These are phyloP conservation scores for Chrysolina haemoptera DNA, from an alignment of 2,888 invertebrate species.

Conservation along the genomic window DNA sequence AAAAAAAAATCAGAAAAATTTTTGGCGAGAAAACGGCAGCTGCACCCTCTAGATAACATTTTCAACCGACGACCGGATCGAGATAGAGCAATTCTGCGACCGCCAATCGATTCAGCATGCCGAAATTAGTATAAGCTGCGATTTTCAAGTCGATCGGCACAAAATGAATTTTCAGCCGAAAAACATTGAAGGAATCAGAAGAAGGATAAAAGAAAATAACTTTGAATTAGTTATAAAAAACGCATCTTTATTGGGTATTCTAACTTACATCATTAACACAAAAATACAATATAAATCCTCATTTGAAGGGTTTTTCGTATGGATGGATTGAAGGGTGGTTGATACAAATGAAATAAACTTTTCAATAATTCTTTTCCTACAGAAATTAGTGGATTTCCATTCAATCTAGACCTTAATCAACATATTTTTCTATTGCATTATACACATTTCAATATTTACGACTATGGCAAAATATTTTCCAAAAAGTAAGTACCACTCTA, in stretches of 20 bases:
- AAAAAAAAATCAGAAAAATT: too few species aligned
- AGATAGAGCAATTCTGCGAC: too few species aligned
- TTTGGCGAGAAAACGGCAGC: too few species aligned
- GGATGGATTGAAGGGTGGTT: not conserved
- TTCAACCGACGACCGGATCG: too few species aligned
- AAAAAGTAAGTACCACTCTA: not conserved
- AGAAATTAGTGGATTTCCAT: too few species aligned
- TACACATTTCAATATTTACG: not conserved
- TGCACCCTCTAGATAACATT: too few species aligned
- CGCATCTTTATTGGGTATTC: not conserved
- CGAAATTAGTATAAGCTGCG: too few species aligned
- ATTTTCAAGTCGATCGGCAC: too few species aligned
- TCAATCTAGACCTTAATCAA: too few species aligned
- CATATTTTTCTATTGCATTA: not conserved
- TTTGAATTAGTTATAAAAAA: not conserved
- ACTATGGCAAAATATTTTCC: not conserved
- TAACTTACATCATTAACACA: not conserved
- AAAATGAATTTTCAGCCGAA: too few species aligned
- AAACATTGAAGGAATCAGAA: not conserved
- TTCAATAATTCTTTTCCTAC: not conserved
- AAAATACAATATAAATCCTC: not conserved
- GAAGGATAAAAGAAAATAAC: not conserved
- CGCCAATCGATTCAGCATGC: too few species aligned
- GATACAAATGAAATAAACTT: too few species aligned
- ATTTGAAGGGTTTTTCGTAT: not conserved